These are phyloP conservation scores for Acrobasis repandana DNA, from an alignment of 2,888 invertebrate species.

Conservation along the genomic window DNA sequence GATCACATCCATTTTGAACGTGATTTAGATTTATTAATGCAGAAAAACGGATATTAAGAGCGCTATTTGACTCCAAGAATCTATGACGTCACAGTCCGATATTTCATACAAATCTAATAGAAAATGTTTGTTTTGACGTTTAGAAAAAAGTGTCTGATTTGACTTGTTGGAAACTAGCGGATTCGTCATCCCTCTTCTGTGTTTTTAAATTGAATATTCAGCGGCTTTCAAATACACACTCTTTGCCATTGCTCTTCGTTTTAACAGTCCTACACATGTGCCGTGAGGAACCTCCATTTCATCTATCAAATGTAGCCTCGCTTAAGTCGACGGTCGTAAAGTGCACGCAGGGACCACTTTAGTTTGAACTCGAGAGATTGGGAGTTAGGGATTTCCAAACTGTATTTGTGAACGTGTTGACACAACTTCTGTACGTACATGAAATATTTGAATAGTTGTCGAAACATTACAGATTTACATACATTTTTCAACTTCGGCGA, in stretches of 20 bases:
- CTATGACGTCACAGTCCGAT: no score
- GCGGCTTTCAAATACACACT: background rate
- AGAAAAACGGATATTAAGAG: no score
- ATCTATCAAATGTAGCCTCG: constrained; percentile 5
- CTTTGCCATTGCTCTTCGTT: background rate
- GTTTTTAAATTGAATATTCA: constrained; percentile 1
- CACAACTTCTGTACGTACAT: background rate
- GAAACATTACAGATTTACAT: no score
- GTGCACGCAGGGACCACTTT: constrained; percentile 41
- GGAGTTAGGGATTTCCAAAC: background rate
- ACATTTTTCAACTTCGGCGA: no score
- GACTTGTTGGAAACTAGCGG: no score
- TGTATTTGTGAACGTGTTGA: background rate
- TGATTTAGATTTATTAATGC: no score
- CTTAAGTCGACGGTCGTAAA: constrained; percentile 44
- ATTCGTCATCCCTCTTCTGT: no score
- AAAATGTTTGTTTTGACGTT: no score
- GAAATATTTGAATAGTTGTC: background rate
- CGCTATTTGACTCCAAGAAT: no score
- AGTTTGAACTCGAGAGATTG: constrained; percentile 34
- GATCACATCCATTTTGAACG: no score
- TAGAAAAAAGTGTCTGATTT: no score
- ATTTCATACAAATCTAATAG: no score
- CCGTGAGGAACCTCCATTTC: constrained; percentile 10
- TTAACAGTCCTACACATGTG: background rate